These are phyloP conservation scores for Halictus rubicundus DNA, from an alignment of 1,140 invertebrate species.

Conservation along the genomic window DNA sequence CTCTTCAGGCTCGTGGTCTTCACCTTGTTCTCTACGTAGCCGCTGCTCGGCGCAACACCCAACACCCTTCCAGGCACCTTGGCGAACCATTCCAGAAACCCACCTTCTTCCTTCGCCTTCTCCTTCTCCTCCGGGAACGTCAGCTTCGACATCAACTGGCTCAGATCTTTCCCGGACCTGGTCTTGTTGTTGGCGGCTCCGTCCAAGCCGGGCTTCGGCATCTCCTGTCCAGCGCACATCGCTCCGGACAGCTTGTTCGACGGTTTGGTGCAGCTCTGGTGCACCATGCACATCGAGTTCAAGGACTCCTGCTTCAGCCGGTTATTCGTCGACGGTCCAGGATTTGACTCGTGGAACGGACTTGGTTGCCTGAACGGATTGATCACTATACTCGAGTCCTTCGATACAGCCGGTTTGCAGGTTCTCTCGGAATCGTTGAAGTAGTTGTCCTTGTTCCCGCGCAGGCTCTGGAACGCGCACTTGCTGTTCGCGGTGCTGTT, in stretches of 20 bases:
- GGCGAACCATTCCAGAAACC: slow-evolving; percentile 75
- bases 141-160: slow-evolving; percentile 73
- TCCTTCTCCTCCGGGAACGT: slow-evolving; percentile 70
- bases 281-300: slow-evolving; percentile 64
- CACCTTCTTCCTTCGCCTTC: slow-evolving; percentile 67
- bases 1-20: slow-evolving; percentile 43
- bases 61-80: slow-evolving; percentile 71
- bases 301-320: slow-evolving; percentile 34
- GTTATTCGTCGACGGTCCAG: slow-evolving; percentile 67
- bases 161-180: slow-evolving; percentile 58
- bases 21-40: slow-evolving; percentile 59
- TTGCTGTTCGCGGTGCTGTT: slow-evolving; percentile 52
- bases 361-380: slow-evolving; percentile 63
- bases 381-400: slow-evolving; percentile 29
- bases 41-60: slow-evolving; percentile 49
- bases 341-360: slow-evolving; percentile 69
- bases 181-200: slow-evolving; percentile 6
- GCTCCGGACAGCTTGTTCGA: slow-evolving; percentile 20
- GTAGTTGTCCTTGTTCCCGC: slow-evolving; percentile 29
- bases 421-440: slow-evolving; percentile 48
- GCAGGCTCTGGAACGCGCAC: slow-evolving; percentile 53
- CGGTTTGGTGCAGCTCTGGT: slow-evolving; percentile 58
- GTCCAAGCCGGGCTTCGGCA: not conserved
- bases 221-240: slow-evolving; percentile 24
- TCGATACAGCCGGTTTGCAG: slow-evolving; percentile 20